Evolutionary conservation across 2,888 invertebrate genomes (phyloP), one percentile per base, ranked within the genome.

Genomic region (Parnassius mnemosyne): DNA sequence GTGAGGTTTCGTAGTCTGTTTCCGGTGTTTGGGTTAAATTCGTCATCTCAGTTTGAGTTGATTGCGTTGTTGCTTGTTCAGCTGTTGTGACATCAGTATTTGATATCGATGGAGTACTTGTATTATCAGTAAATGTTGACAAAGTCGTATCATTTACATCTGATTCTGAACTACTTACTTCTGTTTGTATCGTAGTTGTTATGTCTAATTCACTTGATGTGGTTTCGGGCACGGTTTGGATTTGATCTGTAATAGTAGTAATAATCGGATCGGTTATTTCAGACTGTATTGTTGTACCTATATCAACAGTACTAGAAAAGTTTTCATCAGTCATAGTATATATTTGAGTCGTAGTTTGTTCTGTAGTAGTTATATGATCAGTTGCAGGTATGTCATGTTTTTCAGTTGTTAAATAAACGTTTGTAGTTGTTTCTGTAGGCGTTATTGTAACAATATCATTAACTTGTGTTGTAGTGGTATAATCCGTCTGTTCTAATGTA

Each of bases 241-340:
- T 34, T 46, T 46, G 10, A 12, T 46, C 46, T n/a, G n/a, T 9
- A 46, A 13, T 53, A 41, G 53, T 53, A 10, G 52, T 25, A 2
- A 12, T 11, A 11, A 52, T 34, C 9, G 53, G 12, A 12, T n/a
- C 1, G 46, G n/a, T 11, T 46, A 12, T 25, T 12, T 46, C 59
- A 2, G 53, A 46, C 52, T 34, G 34, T 25, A 25, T 13, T 10
- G 57, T 57, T 13, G 57, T 10, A 47, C 1, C 44, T 5, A 42
- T 60, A 53, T 16, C 60, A 11, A 50, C 44, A 51, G 42, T 25
- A 54, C 55, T 60, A n/a, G 49, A 41, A 11, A 42, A 41, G 20
- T 49, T 49, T 49, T 49, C 13, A 7, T 49, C 57, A 34, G 57
- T 41, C 25, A 49, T 57, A 16, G 41, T 16, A 5, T 34, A 11